These are phyloP conservation scores for Simalia tracyae DNA, from an alignment of 2,797 vertebrate genomes.

Conservation along the genomic window DNA sequence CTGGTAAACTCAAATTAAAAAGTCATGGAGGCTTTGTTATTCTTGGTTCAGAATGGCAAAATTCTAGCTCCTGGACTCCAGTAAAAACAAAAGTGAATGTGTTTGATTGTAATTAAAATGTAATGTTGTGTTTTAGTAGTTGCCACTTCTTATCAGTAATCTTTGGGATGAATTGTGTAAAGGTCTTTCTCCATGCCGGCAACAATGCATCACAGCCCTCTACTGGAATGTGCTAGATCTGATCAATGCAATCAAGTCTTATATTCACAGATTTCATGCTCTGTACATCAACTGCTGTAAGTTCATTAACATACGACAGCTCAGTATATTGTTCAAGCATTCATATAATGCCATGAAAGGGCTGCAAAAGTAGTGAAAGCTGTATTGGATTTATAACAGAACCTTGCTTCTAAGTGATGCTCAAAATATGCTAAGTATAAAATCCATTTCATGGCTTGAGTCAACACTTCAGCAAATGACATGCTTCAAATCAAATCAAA, in stretches of 20 bases:
- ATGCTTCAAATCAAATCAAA: neutral
- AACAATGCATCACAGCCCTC: constrained; percentile 67
- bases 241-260: constrained; percentile 18
- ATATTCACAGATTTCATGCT: neutral
- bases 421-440: neutral
- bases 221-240: constrained; percentile 57
- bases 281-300: neutral
- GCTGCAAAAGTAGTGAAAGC: neutral
- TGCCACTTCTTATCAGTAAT: constrained; percentile 41
- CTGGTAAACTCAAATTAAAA: neutral
- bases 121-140: constrained; percentile 32
- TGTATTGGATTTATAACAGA: neutral
- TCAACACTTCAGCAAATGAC: neutral
- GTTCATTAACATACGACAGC: neutral
- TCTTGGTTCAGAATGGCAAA: constrained; percentile 6
- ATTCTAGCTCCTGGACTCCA: neutral
- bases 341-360: neutral
- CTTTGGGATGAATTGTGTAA: constrained; percentile 7
- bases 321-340: neutral
- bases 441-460: neutral
- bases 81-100: constrained; percentile 12
- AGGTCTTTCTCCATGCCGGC: constrained; percentile 22
- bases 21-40: neutral
- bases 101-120: constrained; percentile 44
- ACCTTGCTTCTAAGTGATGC: neutral